A percentile compares a stretch with the other conserved stretches of the same genome.
Conservation (phyloP, 1,140 invertebrate species). For the Brachionus rotundiformis region DNA sequence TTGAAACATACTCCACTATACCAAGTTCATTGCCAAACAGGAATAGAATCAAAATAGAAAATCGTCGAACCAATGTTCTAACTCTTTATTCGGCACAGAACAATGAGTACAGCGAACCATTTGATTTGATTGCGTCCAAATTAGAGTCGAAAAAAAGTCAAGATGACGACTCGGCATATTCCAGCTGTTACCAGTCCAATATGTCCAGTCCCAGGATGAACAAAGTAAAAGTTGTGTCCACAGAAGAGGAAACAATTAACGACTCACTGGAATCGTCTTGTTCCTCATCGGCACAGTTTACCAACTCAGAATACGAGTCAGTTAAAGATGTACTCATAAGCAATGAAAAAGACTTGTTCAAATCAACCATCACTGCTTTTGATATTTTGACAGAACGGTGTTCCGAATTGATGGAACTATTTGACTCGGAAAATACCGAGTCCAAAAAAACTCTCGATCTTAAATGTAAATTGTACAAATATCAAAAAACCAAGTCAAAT, state of each 20-base stretch:
- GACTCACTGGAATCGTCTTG: slow-evolving; percentile 12
- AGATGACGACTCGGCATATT: slow-evolving; percentile 32
- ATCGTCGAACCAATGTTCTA: background rate
- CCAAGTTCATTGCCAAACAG: background rate
- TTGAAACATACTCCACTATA: slow-evolving; percentile 1
- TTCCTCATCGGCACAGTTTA: background rate
- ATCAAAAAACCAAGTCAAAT: background rate
- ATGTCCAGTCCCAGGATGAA: background rate
- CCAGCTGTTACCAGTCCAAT: slow-evolving; percentile 13
- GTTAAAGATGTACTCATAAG: background rate
- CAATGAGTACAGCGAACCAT: slow-evolving; percentile 29
- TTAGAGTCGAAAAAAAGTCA: background rate
- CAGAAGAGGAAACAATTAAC: background rate
- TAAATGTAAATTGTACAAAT: background rate
- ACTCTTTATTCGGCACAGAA: background rate
- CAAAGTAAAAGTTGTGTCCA: slow-evolving; percentile 1
- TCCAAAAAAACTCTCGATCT: slow-evolving; percentile 18
- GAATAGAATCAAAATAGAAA: background rate
- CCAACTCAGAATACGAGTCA: slow-evolving; percentile 8
- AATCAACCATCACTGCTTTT: slow-evolving; percentile 24
- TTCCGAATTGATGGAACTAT: slow-evolving; percentile 28
- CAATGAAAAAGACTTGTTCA: slow-evolving; percentile 34
- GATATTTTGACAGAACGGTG: slow-evolving; percentile 20
- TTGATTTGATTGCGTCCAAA: slow-evolving; percentile 3
- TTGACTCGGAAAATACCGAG: background rate